Evolutionary conservation across 2,113 vertebrate genomes (phyloP), one percentile per base, ranked within the genome.

Genomic region (Turdus rufiventris): DNA sequence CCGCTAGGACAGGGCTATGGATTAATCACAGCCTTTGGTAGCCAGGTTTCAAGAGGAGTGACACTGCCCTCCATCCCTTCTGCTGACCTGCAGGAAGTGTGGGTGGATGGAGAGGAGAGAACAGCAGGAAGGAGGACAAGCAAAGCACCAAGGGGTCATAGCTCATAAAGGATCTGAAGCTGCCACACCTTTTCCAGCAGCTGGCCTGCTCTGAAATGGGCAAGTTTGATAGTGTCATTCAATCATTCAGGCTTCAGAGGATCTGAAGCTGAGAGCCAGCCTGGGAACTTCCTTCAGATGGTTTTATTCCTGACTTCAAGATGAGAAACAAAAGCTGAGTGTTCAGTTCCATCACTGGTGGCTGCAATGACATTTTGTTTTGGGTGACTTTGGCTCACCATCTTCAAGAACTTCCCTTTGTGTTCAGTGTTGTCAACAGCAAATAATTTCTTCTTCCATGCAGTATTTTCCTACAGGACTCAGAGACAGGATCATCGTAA

Each of bases 41-140:
- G 48, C 5, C 34, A 65, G 16, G 38, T 88, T 91, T 74, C 31
- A 54, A 75, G 33, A 50, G 45, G 14, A 60, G 8, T 38, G 50
- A 79, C 26, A 42, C 15, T 1, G 0, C 12, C 61, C 34, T 42
- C 9, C 4, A 4, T 1, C n/a, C 45, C 23, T 70, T 3, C 1
- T 50, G 20, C 26, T 87, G 29, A 18, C 25, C 58, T 65, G 61
- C 74, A 91, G 70, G 53, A 87, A 74, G 51, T 43, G 21, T n/a
- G 45, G 14, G 17, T 68, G 17, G n/a, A n/a, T 26, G 13, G 36
- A 66, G 14, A 63, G 29, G 14, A 76, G 24, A 76, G 19, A 80
- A 77, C 4, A 18, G 73, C 42, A 43, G 14, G 28, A 54, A 66
- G 33, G 15, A 93, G 29, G 43, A 51, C 29, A 67, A 68, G 47